phyloP scores from a whole-genome alignment of 2,797 vertebrate genomes.

The Crax fasciolata region DNA sequence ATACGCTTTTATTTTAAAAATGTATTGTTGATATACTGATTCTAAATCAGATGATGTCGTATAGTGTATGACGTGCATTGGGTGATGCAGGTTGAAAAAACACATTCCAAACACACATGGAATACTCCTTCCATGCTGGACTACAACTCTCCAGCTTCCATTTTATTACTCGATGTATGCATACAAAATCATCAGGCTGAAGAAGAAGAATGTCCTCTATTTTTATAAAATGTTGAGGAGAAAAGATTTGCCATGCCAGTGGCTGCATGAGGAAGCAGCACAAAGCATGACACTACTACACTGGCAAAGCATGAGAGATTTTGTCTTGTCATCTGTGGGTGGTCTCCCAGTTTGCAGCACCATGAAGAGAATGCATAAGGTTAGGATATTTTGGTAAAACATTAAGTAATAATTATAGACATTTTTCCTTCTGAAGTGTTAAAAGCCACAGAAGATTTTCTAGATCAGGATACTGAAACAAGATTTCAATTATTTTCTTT shows the following conservation, averaged over 20 bases:
- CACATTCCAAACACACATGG: neutral
- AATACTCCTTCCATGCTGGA: neutral
- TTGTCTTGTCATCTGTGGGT: neutral
- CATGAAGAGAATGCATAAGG: neutral
- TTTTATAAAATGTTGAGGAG: neutral
- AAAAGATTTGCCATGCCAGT: neutral
- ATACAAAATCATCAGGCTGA: constrained; percentile 13
- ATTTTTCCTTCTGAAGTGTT: neutral
- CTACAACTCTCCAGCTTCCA: neutral
- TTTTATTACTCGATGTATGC: constrained; percentile 7
- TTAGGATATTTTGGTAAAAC: too few species aligned
- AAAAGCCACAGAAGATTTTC: neutral
- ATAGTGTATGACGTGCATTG: neutral
- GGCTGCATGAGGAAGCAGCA: neutral
- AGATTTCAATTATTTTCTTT: neutral
- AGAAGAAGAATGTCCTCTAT: constrained; percentile 15
- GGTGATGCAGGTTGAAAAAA: neutral
- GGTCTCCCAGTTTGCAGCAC: neutral
- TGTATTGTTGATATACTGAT: neutral
- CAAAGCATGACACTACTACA: neutral
- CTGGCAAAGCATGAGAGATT: neutral
- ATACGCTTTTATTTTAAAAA: neutral
- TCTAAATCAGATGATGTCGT: neutral
- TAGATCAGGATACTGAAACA: neutral
- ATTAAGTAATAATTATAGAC: neutral